Evolutionary conservation across 2,113 vertebrate species (phyloP), one percentile per base, ranked within the genome.

Genomic region (Ceyx melanurus): DNA sequence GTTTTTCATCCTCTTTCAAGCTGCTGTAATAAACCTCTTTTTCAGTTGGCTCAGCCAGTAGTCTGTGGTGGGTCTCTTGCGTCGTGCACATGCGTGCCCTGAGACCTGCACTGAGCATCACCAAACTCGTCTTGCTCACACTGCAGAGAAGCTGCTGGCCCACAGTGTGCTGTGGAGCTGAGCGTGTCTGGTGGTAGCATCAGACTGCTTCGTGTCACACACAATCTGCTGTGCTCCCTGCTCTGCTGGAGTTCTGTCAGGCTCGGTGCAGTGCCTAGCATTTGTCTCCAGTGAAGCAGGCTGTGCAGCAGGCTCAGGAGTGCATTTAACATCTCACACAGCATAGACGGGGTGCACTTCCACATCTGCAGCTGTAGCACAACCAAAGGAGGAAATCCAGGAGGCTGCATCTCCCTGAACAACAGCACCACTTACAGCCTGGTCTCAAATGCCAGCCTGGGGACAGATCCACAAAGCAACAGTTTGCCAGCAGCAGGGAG

Each of bases 21-120:
- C 56, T 54, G 79, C 76, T 65, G 45, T 64, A 90, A 54, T 83
- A 77, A 92, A 54, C 20, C 40, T 78, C 58, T 57, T 73, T 72
- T 68, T 57, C 54, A 82, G 54, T 4, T 95, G 94, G 81, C 89
- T 92, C 78, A 40, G 54, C 45, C 1, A 16, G 15, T 3, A 90
- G 48, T 65, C 89, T 96, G 95, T 61, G 89, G 94, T 92, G 91
- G 84, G 93, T 95, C 94, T 94, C 57, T 2, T 21, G 57, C 18
- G 0, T 5, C 4, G 29, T 18, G 56, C 73, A 40, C 61, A 46
- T 33, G 46, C 25, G 6, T 76, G 40, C 65, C 84, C 74, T 5
- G 61, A 40, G 70, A 46, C 61, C 72, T 16, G n/a, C 61, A 43
- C 77, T 17, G n/a, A 13, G 53, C 76, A 57, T 61, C 78, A 2